Base-by-base conservation (phyloP, 2,113 vertebrate genomes). In the Sebastes schlegelii region DNA sequence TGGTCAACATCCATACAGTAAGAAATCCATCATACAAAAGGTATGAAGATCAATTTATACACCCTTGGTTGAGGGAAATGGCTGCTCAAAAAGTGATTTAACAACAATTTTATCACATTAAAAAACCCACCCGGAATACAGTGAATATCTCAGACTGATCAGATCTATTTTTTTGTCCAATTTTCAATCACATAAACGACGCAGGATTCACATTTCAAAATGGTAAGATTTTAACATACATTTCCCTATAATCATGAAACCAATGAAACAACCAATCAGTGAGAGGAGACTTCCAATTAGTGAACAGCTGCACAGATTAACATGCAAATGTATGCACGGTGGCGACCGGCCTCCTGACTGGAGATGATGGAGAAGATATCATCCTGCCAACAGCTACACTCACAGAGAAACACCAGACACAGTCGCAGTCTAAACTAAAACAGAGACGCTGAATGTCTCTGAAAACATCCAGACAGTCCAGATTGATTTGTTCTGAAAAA, bases 321-420 rank as follows among this genome's bases (percentile, higher is more conserved):
- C 46, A 86, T 89, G 88, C 58, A 84, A 85, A 92, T 90, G 5
- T 88, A 84, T 87, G 75, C 77, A n/a, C n/a, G 4, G 60, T 12
- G 61, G 34, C 2, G 21, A 72, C 23, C 51, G 26, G 10, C 46
- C n/a, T 72, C 17, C 26, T 72, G 81, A 70, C 72, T 46, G 61
- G 57, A 74, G 43, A 60, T 75, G 49, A 82, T 75, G 61, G 17
- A 61, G 23, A 13, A 61, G 49, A 51, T 55, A 61, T 68, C 23
- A 51, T 0, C 6, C 10, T 51, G 74, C 23, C 14, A 65, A 9
- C 26, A 43, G 21, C 23, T 52, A 49, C 16, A 21, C 40, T 71
- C 13, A 40, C 58, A 55, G n/a, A 58, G 1, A 52, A 55, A 40
- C 1, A 51, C 4, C 34, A 40, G 4, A 12, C 9, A 61, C 8